Percentiles rank a stretch among this genome's conserved stretches.
Conservation (phyloP, 2,797 vertebrate genomes). For the Peromyscus nudipes region DNA sequence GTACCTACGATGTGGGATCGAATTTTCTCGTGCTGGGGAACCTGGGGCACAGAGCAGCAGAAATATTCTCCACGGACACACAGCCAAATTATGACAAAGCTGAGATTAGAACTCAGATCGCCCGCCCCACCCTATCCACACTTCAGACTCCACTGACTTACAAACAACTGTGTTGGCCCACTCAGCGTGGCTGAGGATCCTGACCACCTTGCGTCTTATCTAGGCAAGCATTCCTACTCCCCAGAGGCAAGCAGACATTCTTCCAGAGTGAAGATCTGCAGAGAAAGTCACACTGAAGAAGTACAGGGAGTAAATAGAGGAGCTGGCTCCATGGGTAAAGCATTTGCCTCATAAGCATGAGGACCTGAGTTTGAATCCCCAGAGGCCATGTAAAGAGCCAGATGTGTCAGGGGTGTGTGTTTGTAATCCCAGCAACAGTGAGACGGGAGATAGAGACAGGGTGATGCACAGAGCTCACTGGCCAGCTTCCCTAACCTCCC, state of each 20-base stretch:
- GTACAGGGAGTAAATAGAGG: neutral
- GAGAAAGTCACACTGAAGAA: neutral
- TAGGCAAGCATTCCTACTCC: neutral
- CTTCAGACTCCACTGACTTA: neutral
- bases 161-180: neutral
- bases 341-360: neutral
- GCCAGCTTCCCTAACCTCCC: neutral
- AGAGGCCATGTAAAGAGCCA: neutral
- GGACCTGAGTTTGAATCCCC: neutral
- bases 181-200: rapidly evolving
- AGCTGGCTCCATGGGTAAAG: neutral
- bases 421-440: neutral
- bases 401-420: neutral
- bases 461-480: neutral
- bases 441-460: neutral
- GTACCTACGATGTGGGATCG: neutral
- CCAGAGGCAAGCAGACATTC: neutral
- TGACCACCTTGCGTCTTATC: neutral
- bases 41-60: neutral
- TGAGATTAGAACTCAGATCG: neutral
- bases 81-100: neutral
- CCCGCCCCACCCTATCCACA: rapidly evolving
- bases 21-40: neutral
- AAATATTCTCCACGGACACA: neutral
- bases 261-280: neutral